Evolutionary conservation across 1,140 invertebrate species (phyloP).

Genomic region (Bombus difficillimus): DNA sequence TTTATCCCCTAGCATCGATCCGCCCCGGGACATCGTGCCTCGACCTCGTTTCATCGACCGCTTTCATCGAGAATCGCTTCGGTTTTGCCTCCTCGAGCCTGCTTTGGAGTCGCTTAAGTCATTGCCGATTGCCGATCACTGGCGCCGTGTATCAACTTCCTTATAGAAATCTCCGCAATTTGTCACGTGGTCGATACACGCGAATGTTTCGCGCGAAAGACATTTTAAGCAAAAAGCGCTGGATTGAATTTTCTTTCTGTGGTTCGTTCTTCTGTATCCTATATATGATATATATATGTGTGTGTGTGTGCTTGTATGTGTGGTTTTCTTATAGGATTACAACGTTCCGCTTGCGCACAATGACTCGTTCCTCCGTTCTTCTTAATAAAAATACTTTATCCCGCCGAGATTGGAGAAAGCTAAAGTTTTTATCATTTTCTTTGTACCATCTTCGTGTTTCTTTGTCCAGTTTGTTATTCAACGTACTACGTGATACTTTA

Average conservation of each 20-base stretch:
- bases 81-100: neutral
- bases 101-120: neutral
- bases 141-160: no score
- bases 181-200: neutral
- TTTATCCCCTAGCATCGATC: neutral
- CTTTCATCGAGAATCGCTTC: neutral
- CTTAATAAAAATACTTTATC: no score
- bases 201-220: neutral
- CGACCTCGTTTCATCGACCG: neutral
- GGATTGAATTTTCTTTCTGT: neutral
- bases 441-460: no score
- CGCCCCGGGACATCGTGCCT: neutral
- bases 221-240: neutral
- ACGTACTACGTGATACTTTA: no score
- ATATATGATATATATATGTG: no score
- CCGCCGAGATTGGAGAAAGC: no score
- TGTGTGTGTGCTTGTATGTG: fast-evolving
- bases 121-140: neutral
- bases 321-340: no score
- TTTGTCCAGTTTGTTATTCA: no score
- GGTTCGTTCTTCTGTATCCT: neutral
- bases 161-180: neutral
- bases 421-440: no score
- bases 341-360: no score
- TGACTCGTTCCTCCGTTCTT: no score